Evolutionary conservation across 92 coral and sea anemone species (phyloP).

Genomic region (Epizoanthus rinbou): DNA sequence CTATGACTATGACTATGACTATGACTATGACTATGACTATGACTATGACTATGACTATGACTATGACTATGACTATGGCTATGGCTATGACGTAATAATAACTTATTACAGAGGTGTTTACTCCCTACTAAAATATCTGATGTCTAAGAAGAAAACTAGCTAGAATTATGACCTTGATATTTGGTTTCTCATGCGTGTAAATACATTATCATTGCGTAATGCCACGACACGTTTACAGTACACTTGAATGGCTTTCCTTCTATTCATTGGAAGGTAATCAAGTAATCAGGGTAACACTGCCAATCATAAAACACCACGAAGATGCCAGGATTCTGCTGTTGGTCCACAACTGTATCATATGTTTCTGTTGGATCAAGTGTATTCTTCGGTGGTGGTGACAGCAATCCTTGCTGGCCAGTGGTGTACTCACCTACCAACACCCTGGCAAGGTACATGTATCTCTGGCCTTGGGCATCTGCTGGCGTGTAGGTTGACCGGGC

Average conservation of each 20-base stretch:
- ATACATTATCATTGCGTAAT: too few species aligned
- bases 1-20: too few species aligned
- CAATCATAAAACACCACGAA: constrained; percentile 67
- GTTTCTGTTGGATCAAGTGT: constrained; percentile 42
- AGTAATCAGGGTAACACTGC: constrained; percentile 77
- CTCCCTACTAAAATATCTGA: too few species aligned
- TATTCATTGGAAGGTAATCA: constrained; percentile 65
- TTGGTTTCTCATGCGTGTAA: too few species aligned
- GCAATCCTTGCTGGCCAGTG: constrained; percentile 48
- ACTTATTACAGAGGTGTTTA: too few species aligned
- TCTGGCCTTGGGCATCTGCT: constrained; percentile 48
- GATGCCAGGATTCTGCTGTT: constrained; percentile 52
- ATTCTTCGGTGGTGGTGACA: constrained; percentile 63
- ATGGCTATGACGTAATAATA: too few species aligned
- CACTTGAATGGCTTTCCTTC: not conserved
- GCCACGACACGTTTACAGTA: too few species aligned
- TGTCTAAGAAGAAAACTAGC: too few species aligned
- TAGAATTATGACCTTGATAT: too few species aligned
- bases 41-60: too few species aligned
- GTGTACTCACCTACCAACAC: constrained; percentile 76
- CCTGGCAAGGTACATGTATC: constrained; percentile 68
- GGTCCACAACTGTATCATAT: constrained; percentile 69
- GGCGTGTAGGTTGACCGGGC: constrained; percentile 61
- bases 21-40: too few species aligned
- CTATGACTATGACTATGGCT: too few species aligned